These are phyloP conservation scores for Polypedilum pembai DNA, from an alignment of 1,140 invertebrate species.

Conservation along the genomic window DNA sequence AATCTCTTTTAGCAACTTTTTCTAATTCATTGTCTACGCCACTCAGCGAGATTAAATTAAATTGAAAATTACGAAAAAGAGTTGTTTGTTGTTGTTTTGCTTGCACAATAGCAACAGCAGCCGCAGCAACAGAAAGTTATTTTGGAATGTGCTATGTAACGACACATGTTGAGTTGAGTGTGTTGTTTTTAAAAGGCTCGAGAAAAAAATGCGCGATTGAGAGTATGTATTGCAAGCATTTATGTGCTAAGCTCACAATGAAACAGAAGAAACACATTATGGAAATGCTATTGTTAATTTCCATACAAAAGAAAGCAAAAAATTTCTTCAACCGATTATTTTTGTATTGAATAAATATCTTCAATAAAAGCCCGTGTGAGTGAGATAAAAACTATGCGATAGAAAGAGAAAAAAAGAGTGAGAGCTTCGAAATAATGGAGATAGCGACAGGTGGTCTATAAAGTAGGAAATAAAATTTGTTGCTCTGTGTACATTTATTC, in stretches of 20 bases:
- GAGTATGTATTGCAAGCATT: neutral
- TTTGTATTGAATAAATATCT: neutral
- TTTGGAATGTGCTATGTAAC: slow-evolving; percentile 17
- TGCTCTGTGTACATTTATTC: neutral
- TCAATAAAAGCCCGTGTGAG: slow-evolving; percentile 1
- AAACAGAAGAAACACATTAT: slow-evolving; percentile 3
- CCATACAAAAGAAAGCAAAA: slow-evolving; percentile 6
- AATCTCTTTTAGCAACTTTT: too few relatives aligned
- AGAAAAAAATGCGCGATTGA: neutral
- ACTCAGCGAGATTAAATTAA: too few relatives aligned
- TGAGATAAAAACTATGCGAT: neutral
- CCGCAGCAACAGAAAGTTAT: slow-evolving; percentile 6
- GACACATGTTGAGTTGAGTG: neutral
- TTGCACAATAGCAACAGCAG: neutral
- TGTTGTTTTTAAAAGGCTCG: neutral
- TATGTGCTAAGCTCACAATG: slow-evolving; percentile 9
- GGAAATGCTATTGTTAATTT: slow-evolving; percentile 17
- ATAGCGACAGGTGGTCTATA: slow-evolving; percentile 26
- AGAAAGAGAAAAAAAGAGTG: neutral
- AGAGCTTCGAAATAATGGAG: neutral
- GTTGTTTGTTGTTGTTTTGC: neutral
- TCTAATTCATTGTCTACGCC: too few relatives aligned
- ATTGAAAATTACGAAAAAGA: too few relatives aligned
- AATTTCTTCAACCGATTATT: slow-evolving; percentile 11
- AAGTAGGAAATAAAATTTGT: slow-evolving; percentile 22